phyloP scores from a whole-genome alignment of 2,113 vertebrate genomes.

The Holacanthus passer region DNA sequence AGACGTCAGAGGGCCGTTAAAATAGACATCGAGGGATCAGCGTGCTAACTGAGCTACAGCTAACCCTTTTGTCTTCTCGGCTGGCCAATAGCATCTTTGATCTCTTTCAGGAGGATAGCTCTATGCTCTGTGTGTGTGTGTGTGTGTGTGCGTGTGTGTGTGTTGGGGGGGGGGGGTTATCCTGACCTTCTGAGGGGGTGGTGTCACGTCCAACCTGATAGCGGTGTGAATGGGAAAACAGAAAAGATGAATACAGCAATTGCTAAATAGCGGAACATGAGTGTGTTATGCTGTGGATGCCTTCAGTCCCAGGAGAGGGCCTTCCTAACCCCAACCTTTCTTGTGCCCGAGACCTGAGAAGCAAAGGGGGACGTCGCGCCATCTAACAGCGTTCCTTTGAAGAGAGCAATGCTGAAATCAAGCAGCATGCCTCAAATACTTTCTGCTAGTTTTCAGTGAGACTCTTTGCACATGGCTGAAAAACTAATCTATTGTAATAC shows the following conservation, averaged over 20 bases:
- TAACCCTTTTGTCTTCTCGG: constrained; percentile 61
- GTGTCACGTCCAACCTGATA: constrained; percentile 78
- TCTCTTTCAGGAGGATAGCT: constrained; percentile 71
- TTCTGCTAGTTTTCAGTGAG: constrained; percentile 59
- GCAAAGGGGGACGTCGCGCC: constrained; percentile 70
- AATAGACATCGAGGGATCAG: constrained; percentile 54
- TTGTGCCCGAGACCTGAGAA: constrained; percentile 76
- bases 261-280: constrained; percentile 83
- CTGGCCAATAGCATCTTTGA: constrained; percentile 81
- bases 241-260: constrained; percentile 79
- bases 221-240: constrained; percentile 77
- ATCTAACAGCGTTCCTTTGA: constrained; percentile 82
- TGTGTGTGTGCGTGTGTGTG: constrained; percentile 33
- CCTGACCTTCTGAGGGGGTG: constrained; percentile 51
- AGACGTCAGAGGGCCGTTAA: constrained; percentile 49
- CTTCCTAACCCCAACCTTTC: constrained; percentile 76
- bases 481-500: constrained; percentile 11
- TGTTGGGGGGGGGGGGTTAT: constrained; percentile 28
- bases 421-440: constrained; percentile 80
- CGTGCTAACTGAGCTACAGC: constrained; percentile 50
- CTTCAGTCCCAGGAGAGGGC: constrained; percentile 84
- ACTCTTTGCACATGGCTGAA: constrained; percentile 42
- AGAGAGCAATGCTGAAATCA: constrained; percentile 78
- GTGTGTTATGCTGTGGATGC: constrained; percentile 83
- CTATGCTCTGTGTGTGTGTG: constrained; percentile 24